Evolutionary conservation across 2,113 vertebrate genomes (phyloP), one percentile per base, ranked within the genome.

Genomic region (Lophotis ruficrista): DNA sequence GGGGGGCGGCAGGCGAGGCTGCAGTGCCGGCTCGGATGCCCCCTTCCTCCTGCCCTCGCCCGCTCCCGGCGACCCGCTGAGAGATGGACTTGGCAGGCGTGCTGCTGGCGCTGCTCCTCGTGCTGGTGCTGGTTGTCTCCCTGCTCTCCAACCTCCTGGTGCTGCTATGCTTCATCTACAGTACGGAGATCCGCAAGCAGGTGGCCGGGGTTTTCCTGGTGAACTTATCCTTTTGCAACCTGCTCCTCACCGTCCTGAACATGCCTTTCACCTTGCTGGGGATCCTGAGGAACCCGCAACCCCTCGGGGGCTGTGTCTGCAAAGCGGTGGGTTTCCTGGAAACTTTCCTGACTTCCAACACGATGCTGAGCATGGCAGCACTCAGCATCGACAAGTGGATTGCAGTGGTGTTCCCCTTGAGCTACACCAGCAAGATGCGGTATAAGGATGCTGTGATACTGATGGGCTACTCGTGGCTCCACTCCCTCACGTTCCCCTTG

Each of bases 361-460:
- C 97, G 1, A 98, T 98, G 98, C 81, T 98, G 93, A 98, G 97
- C 96, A 98, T 98, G 98, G 98, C 98, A 64, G 98, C 98, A 3
- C 98, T 98, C 54, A 98, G 98, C 96, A 97, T 98, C 73, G 98
- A 98, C 97, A 97, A 98, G 92, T 98, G 98, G 98, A 95, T 98
- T 53, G 98, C 98, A 4, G 98, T 98, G 92, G 98, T 98, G 58
- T 99, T 99, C 81, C 98, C 98, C 17, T 93, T 98, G 33, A 98
- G 98, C 85, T 98, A 98, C 71, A 97, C 97, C 94, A 98, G 97
- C 95, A 98, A 98, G 97, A 98, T 99, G 98, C 97, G 98, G 88
- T 97, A 96, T 91, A 97, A 98, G 83, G 97, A 98, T 37, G 98
- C 98, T 2, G 81, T 96, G 43, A 89, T 98, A 66, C 98, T 98